Percentiles rank a stretch among this genome's conserved stretches.
Evolutionary conservation across 2,113 vertebrate genomes (phyloP).

Genomic region (Microcebus murinus): DNA sequence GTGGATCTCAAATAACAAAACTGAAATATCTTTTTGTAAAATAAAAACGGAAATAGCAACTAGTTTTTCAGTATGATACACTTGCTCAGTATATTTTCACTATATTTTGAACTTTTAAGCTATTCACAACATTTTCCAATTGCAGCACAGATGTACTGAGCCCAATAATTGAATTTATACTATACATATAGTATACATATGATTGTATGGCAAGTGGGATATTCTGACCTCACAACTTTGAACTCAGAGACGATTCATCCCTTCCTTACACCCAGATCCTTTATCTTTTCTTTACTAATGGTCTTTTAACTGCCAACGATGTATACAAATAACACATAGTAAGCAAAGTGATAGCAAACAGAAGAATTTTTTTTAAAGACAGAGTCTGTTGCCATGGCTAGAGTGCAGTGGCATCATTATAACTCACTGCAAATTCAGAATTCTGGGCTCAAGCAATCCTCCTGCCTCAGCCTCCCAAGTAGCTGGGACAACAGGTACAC

Average conservation of each 20-base stretch:
- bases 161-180: not conserved
- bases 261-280: not conserved
- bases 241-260: not conserved
- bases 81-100: not conserved
- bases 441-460: too few species aligned
- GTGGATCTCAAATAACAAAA: not conserved
- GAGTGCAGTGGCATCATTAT: too few species aligned
- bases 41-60: constrained; percentile 39
- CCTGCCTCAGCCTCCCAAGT: too few species aligned
- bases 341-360: not conserved
- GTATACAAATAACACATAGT: not conserved
- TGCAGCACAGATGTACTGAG: not conserved
- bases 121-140: not conserved
- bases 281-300: not conserved
- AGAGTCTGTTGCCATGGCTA: too few species aligned
- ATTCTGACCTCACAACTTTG: not conserved
- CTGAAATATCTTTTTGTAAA: not conserved
- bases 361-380: not conserved
- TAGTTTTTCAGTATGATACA: not conserved
- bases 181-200: not conserved
- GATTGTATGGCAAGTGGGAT: not conserved
- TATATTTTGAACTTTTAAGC: constrained; percentile 36
- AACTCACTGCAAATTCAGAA: too few species aligned
- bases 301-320: not conserved
- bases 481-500: too few species aligned